Evolutionary conservation across 2,113 vertebrate genomes (phyloP).

Genomic region (Thalassoma bifasciatum): DNA sequence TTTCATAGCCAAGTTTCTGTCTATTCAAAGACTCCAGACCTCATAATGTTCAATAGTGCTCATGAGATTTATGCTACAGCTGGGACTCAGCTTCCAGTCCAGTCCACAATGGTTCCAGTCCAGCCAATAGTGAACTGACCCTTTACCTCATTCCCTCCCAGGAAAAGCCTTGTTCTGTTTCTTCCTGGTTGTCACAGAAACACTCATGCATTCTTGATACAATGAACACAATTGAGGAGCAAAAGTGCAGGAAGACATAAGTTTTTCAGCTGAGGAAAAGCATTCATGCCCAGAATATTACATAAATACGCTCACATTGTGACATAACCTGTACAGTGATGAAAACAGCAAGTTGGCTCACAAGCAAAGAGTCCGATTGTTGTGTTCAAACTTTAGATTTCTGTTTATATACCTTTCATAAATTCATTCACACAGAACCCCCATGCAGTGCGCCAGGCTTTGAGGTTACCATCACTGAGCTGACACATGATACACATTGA

Average conservation of each 20-base stretch:
- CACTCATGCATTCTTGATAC: conserved; percentile 65
- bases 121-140: conserved; percentile 41
- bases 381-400: not conserved
- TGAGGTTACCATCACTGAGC: not conserved
- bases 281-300: conserved; percentile 34
- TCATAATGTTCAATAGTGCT: conserved; percentile 24
- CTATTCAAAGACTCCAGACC: not conserved
- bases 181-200: conserved; percentile 82
- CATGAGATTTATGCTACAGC: conserved; percentile 22
- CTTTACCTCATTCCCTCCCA: conserved; percentile 62
- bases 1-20: not conserved
- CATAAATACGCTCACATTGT: not conserved
- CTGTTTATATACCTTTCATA: not conserved
- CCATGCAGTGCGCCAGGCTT: not conserved
- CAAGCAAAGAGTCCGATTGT: not conserved
- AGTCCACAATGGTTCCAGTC: conserved; percentile 36
- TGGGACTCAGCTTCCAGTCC: conserved; percentile 31
- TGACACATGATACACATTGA: not conserved
- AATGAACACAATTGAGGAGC: conserved; percentile 55
- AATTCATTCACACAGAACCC: not conserved
- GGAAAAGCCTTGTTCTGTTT: conserved; percentile 80
- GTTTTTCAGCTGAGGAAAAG: conserved; percentile 31
- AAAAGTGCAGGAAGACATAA: conserved; percentile 14
- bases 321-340: not conserved
- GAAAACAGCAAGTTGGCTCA: not conserved